Evolutionary conservation across 2,113 vertebrate species (phyloP).

Genomic region (Holacanthus passer): DNA sequence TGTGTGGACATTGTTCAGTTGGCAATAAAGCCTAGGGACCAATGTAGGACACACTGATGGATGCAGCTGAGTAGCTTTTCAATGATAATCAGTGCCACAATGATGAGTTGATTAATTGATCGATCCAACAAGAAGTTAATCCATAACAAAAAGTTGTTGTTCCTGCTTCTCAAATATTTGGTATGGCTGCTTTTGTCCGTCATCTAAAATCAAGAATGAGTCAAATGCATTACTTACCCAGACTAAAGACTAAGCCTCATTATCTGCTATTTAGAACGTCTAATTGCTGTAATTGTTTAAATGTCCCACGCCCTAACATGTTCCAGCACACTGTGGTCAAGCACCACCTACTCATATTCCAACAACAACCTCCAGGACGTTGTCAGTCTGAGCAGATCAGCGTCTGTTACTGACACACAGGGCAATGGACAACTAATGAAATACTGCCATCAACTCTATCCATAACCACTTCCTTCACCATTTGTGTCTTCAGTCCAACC

Average conservation of each 20-base stretch:
- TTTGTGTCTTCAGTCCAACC: not conserved
- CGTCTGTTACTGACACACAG: not conserved
- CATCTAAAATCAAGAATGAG: not conserved
- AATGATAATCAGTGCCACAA: not conserved
- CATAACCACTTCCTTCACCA: not conserved
- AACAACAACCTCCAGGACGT: not conserved
- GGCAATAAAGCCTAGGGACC: not conserved
- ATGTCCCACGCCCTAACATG: not conserved
- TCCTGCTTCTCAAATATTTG: not conserved
- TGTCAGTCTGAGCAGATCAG: not conserved
- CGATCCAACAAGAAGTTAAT: not conserved
- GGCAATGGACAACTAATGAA: not conserved
- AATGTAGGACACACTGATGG: not conserved
- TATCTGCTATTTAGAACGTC: not conserved
- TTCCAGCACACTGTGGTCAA: not conserved
- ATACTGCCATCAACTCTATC: not conserved
- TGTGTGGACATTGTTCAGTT: slow-evolving; percentile 5
- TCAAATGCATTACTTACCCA: not conserved
- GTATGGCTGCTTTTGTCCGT: not conserved
- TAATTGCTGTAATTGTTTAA: not conserved
- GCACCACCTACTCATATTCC: not conserved
- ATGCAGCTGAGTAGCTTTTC: not conserved
- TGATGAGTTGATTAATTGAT: not conserved
- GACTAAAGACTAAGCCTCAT: not conserved
- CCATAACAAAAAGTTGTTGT: not conserved